Evolutionary conservation across 2,888 invertebrate genomes (phyloP).

Genomic region (Aelia acuminata): DNA sequence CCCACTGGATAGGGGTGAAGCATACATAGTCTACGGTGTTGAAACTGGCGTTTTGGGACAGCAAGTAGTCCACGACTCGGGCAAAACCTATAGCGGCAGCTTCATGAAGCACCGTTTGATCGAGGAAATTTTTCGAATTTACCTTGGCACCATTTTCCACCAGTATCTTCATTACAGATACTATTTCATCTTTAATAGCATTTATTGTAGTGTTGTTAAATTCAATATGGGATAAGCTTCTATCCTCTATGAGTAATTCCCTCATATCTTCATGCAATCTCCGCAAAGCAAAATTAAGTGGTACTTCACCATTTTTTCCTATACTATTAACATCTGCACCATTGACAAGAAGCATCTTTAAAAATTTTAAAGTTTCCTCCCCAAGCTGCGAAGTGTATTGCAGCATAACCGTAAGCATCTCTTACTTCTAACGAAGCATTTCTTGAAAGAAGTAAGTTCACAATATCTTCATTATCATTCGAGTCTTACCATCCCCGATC

Average conservation of each 20-base stretch:
- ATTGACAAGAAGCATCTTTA: not conserved
- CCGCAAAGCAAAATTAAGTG: not conserved
- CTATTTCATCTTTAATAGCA: not conserved
- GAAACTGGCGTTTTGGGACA: not conserved
- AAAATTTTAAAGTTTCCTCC: not conserved
- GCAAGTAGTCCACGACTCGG: not conserved
- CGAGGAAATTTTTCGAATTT: not conserved
- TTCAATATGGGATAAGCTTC: too few relatives aligned
- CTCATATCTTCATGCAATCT: not conserved
- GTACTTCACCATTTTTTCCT: not conserved
- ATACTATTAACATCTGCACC: not conserved
- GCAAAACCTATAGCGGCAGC: not conserved
- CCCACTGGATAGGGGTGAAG: not conserved
- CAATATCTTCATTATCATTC: not conserved
- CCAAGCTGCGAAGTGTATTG: not conserved
- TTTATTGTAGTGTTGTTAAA: not conserved
- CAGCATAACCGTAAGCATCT: not conserved
- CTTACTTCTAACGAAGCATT: slow-evolving; percentile 1
- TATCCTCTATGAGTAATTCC: not conserved
- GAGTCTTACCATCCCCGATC: not conserved
- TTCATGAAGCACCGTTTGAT: not conserved
- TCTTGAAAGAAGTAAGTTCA: not conserved
- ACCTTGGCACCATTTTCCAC: not conserved
- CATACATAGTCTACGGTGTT: not conserved
- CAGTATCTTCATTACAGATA: not conserved